Percentiles rank a stretch among this genome's conserved stretches.
phyloP scores from a whole-genome alignment of 2,888 invertebrate species.

The Seira musarum region DNA sequence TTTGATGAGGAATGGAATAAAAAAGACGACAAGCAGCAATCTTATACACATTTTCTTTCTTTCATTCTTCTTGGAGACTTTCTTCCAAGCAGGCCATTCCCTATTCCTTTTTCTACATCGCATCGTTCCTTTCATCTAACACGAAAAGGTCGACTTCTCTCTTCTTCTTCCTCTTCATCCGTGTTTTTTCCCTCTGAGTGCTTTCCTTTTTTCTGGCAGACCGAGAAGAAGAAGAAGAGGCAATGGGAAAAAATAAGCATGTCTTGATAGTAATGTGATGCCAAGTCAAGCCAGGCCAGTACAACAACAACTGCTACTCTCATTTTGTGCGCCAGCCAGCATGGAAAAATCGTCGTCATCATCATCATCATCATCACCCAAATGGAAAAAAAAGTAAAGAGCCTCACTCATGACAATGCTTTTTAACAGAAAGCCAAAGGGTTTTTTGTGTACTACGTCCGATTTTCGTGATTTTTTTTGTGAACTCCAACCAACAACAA shows the following conservation, averaged over 20 bases:
- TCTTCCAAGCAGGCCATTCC: constrained; percentile 11
- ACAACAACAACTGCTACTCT: constrained; percentile 20
- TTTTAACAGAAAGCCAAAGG: constrained; percentile 44
- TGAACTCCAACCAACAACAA: too few relatives aligned
- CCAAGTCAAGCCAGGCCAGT: background rate
- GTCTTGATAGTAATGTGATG: constrained; percentile 2
- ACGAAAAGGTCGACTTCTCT: constrained; percentile 32
- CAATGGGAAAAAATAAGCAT: background rate
- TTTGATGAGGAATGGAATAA: constrained; percentile 18
- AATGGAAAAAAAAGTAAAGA: constrained; percentile 14
- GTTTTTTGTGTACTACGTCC: constrained; percentile 7
- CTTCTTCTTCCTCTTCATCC: constrained; percentile 3
- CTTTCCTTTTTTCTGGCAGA: constrained; percentile 19
- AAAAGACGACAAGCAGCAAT: constrained; percentile 19
- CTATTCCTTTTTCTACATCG: constrained; percentile 21
- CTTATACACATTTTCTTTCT: constrained; percentile 17
- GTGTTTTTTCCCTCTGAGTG: background rate
- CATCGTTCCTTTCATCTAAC: constrained; percentile 35
- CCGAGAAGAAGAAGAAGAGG: constrained; percentile 20
- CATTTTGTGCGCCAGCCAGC: background rate
- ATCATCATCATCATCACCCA: background rate
- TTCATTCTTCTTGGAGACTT: constrained; percentile 8
- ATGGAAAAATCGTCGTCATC: constrained; percentile 5
- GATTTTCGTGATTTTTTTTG: too few relatives aligned
- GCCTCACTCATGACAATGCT: constrained; percentile 49